A percentile compares a stretch with the other conserved stretches of the same genome.
phyloP scores from a whole-genome alignment of 2,888 invertebrate species.

The Ectemnius cavifrons region DNA sequence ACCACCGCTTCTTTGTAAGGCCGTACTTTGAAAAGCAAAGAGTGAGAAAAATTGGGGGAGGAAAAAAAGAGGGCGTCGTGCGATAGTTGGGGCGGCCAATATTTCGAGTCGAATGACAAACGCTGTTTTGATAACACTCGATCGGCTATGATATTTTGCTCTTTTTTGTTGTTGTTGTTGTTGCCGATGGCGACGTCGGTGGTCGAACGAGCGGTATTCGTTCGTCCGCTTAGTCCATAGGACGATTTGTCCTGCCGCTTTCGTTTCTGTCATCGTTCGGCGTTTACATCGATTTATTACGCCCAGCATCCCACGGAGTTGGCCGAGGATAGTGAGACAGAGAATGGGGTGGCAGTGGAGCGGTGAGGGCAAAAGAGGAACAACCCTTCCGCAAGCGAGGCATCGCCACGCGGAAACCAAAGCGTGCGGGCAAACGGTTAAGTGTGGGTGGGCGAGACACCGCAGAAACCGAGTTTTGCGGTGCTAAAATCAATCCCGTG shows the following conservation, averaged over 20 bases:
- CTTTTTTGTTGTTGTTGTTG: not conserved
- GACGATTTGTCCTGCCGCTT: conserved; percentile 50
- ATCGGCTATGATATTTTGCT: conserved; percentile 39
- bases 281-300: conserved; percentile 66
- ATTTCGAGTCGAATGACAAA: conserved; percentile 40
- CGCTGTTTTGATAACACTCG: conserved; percentile 52
- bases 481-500: conserved; percentile 69
- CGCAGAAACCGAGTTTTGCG: conserved; percentile 66
- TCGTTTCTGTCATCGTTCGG: conserved; percentile 52
- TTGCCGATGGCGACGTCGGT: too few relatives aligned
- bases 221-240: conserved; percentile 38
- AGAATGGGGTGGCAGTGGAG: too few relatives aligned
- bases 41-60: too few relatives aligned
- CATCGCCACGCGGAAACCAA: conserved; percentile 43
- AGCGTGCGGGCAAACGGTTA: conserved; percentile 54
- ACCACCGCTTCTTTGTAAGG: too few relatives aligned
- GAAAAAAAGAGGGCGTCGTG: not conserved
- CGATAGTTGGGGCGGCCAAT: conserved; percentile 11
- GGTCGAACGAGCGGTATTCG: not conserved
- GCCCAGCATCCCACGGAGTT: conserved; percentile 23
- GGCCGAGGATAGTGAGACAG: not conserved
- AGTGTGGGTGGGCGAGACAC: conserved; percentile 63
- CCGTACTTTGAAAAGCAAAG: too few relatives aligned
- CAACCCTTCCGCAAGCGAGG: too few relatives aligned
- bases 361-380: too few relatives aligned